phyloP scores from a whole-genome alignment of 2,797 vertebrate species.

The Sitta carolinensis region DNA sequence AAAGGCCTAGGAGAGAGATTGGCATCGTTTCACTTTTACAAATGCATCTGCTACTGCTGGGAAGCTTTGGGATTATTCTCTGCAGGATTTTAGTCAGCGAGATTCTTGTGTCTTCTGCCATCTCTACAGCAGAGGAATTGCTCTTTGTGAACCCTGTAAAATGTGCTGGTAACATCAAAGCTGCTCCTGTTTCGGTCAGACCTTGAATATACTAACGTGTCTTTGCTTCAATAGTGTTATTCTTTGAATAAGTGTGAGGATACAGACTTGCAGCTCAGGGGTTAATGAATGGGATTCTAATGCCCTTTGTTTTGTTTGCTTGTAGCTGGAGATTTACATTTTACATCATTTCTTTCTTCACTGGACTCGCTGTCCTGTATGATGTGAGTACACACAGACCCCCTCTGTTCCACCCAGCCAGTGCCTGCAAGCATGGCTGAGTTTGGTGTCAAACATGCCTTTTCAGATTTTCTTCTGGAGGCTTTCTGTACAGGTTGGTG shows the following conservation, averaged over 20 bases:
- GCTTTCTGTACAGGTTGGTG: background rate
- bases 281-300: background rate
- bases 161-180: background rate
- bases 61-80: background rate
- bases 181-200: background rate
- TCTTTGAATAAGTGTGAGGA: background rate
- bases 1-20: background rate
- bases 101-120: background rate
- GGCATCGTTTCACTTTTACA: background rate
- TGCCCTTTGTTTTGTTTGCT: background rate
- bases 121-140: background rate
- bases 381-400: slow-evolving; percentile 81
- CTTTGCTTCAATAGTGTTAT: background rate
- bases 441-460: background rate
- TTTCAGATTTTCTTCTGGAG: background rate
- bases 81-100: background rate
- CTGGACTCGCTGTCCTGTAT: slow-evolving; percentile 81
- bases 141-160: background rate
- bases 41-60: background rate
- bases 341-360: slow-evolving; percentile 83
- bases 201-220: background rate
- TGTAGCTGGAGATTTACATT: slow-evolving; percentile 90
- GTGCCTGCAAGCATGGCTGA: background rate
- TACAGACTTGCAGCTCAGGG: background rate
- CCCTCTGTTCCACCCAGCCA: background rate